Evolutionary conservation across 2,888 invertebrate genomes (phyloP).

Genomic region (Lasioglossum morio): DNA sequence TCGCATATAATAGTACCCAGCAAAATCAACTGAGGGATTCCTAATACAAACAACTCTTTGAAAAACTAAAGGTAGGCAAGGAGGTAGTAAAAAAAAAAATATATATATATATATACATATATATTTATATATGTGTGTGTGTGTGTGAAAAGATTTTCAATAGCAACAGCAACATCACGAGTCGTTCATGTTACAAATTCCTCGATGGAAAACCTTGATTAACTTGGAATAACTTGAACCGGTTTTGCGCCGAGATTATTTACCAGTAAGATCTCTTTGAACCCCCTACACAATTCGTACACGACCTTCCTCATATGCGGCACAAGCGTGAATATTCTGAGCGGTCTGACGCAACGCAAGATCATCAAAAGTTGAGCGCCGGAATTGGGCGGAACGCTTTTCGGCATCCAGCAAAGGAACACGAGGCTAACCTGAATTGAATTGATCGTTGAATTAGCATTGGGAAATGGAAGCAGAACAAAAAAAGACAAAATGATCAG

Average conservation of each 20-base stretch:
- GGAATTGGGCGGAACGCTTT: conserved; percentile 95
- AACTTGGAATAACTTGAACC: not conserved
- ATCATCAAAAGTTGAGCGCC: conserved; percentile 98
- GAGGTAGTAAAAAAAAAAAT: too few relatives aligned
- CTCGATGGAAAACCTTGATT: not conserved
- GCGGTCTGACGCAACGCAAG: conserved; percentile 96
- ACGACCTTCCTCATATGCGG: conserved; percentile 99
- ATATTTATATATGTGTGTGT: too few relatives aligned
- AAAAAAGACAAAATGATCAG: not conserved
- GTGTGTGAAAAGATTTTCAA: not conserved
- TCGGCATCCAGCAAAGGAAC: conserved; percentile 98
- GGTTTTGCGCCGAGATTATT: conserved; percentile 44
- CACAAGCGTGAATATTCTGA: conserved; percentile 98
- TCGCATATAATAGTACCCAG: conserved; percentile 21
- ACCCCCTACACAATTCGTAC: conserved; percentile 98
- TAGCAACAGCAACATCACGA: not conserved
- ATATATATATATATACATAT: too few relatives aligned
- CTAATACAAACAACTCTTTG: not conserved
- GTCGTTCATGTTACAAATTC: not conserved
- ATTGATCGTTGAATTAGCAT: conserved; percentile 61
- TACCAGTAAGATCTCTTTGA: conserved; percentile 99
- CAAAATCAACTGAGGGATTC: not conserved
- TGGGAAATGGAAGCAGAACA: not conserved
- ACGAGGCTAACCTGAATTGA: conserved; percentile 94
- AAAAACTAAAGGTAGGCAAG: not conserved